Evolutionary conservation across 2,888 invertebrate genomes (phyloP).

Genomic region (Clostera curtula): DNA sequence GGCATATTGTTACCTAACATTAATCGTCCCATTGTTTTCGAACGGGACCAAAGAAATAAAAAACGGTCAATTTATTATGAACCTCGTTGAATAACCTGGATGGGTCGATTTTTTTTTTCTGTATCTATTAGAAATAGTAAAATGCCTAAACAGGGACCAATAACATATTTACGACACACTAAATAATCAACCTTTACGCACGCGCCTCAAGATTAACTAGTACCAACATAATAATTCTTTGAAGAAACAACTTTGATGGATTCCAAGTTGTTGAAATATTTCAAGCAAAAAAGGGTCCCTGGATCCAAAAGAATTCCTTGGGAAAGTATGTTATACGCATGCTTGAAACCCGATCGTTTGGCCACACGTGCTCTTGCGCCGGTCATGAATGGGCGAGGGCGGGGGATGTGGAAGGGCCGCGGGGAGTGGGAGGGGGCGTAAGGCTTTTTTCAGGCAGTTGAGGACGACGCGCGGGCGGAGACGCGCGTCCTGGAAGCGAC

Average conservation of each 20-base stretch:
- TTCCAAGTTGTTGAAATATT: conserved; percentile 24
- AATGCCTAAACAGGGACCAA: too few relatives aligned
- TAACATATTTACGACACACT: too few relatives aligned
- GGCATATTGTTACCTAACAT: too few relatives aligned
- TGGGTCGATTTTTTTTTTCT: too few relatives aligned
- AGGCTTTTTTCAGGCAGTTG: conserved; percentile 74
- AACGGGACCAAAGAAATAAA: too few relatives aligned
- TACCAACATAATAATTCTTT: too few relatives aligned
- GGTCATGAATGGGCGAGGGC: conserved; percentile 43
- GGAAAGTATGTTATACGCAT: conserved; percentile 62
- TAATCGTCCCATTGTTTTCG: too few relatives aligned
- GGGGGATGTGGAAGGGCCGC: conserved; percentile 32
- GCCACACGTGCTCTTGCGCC: conserved; percentile 61
- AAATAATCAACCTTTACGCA: too few relatives aligned
- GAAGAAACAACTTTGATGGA: conserved; percentile 15
- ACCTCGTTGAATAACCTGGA: too few relatives aligned
- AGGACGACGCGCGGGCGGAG: conserved; percentile 40
- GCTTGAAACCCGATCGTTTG: conserved; percentile 50
- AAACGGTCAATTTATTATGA: too few relatives aligned
- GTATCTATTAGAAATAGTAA: too few relatives aligned
- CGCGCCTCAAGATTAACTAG: too few relatives aligned
- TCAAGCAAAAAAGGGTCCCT: conserved; percentile 24
- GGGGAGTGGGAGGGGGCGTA: conserved; percentile 29
- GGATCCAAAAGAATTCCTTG: conserved; percentile 37
- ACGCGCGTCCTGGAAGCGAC: conserved; percentile 37